Base-by-base conservation (phyloP, 2,888 invertebrate genomes). In the Eulithis testata region DNA sequence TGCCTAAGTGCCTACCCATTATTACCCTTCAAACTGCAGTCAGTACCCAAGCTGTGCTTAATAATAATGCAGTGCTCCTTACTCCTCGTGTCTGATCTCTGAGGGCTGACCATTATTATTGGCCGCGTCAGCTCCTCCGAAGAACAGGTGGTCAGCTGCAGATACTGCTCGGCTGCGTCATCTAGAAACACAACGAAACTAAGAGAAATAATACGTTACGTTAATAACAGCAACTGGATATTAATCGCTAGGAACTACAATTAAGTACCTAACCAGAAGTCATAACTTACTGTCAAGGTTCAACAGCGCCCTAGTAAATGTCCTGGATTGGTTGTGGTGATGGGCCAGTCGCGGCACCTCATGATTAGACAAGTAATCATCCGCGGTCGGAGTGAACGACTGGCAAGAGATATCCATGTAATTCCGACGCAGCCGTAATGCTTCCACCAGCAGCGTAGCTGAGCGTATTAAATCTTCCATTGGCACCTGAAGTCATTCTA, bases 321-420 rank as follows among this genome's bases (percentile, higher is more conserved):
- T 74, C 0, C 66, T 68, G 45, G 90, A 87, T 69, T 94, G 66
- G 45, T 44, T 55, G 60, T 63, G 50, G 57, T 60, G 1, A 61
- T 54, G 65, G 36, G 70, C 58, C 31, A 67, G 72, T 36, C 62
- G 71, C 11, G 71, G 71, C 12, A 69, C 36, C 36, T 73, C 74
- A 51, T 73, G 72, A 37, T 52, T 65, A 83, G 68, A 87, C 66
- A 63, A 85, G 84, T 69, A 76, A 11, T 70, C 93, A 93, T 56
- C 94, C 0, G 97, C 95, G 21, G 96, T 96, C 2, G 94, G 91
- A 0, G 97, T 96, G 85, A 97, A 98, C 47, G 94, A 94, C 88
- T 99, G 99, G 72, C 95, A 94, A 0, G 98, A 97, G 80, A 95
- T 93, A 31, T 94, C 94, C 98, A 99, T 99, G 89, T 99, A 99